Evolutionary conservation across 2,888 invertebrate genomes (phyloP), one percentile per base, ranked within the genome.

Genomic region (Dolichopus griseipennis): DNA sequence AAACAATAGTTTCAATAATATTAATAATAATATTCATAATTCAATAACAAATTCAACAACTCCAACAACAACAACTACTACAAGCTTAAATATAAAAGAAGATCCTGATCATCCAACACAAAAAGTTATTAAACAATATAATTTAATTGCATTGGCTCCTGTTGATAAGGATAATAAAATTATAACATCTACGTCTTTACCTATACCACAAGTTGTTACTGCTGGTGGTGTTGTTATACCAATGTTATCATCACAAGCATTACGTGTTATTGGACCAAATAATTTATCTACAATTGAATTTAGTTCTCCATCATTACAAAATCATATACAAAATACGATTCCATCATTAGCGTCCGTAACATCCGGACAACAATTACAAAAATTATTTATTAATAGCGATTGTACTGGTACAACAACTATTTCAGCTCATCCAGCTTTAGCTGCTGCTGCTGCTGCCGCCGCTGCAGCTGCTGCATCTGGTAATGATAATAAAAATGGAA

Each of bases 181-280:
- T 41, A 66, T 73, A 3, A 69, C 72, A 27, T 69, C 73, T 33
- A 67, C 71, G 27, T 72, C 73, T 9, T 65, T 74, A 43, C 73
- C 75, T 43, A 67, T 75, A 43, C 73, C 75, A 22, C 75, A 75
- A 65, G 75, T 76, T 34, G 73, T 74, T 41, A 72, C 82, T 71
- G 83, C 83, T 64, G 84, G 85, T 1, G 73, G 85, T 12, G 84
- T 85, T 68, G 84, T 85, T 64, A 83, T 83, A 61, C 68, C 72
- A 68, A 68, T 74, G 67, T 67, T 73, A 52, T 70, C 72, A 68
- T 67, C 73, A 61, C 74, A 73, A 12, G 72, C 72, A 27, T 69
- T 75, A 41, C 72, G 75, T 67, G 74, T 75, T 20, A 73, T 74
- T 67, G 75, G 75, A 12, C 63, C 72, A 66, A 75, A 75, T 67